A percentile compares a stretch with the other conserved stretches of the same genome.
Evolutionary conservation across 2,113 vertebrate genomes (phyloP).

Genomic region (Eublepharis macularius): DNA sequence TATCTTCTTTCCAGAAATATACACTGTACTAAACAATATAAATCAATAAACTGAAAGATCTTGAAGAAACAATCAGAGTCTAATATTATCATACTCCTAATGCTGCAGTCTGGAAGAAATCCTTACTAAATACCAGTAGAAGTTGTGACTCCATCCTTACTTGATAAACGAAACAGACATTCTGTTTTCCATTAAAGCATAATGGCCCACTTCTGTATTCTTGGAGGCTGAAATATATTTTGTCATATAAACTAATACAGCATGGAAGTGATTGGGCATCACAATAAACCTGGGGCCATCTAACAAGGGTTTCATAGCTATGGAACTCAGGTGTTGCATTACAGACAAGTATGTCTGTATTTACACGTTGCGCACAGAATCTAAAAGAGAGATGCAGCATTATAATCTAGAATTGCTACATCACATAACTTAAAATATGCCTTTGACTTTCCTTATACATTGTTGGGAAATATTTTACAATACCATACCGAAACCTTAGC

Average conservation of each 20-base stretch:
- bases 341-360: too few species aligned
- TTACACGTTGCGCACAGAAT: too few species aligned
- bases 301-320: background rate
- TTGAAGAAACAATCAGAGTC: background rate
- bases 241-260: background rate
- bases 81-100: background rate
- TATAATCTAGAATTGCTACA: background rate
- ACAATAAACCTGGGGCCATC: background rate
- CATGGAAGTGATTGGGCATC: background rate
- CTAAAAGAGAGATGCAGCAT: background rate
- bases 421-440: too few species aligned
- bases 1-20: slow-evolving; percentile 20
- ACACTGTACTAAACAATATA: background rate
- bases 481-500: background rate
- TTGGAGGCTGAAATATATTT: background rate
- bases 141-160: background rate
- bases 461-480: background rate
- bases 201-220: background rate
- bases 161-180: background rate
- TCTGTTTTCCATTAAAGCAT: background rate
- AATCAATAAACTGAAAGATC: background rate
- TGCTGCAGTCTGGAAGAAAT: background rate
- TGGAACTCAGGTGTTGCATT: too few species aligned
- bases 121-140: background rate
- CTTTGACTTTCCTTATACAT: too few species aligned